Base-by-base conservation (phyloP, 2,797 vertebrate genomes). In the Peromyscus melanophrys region DNA sequence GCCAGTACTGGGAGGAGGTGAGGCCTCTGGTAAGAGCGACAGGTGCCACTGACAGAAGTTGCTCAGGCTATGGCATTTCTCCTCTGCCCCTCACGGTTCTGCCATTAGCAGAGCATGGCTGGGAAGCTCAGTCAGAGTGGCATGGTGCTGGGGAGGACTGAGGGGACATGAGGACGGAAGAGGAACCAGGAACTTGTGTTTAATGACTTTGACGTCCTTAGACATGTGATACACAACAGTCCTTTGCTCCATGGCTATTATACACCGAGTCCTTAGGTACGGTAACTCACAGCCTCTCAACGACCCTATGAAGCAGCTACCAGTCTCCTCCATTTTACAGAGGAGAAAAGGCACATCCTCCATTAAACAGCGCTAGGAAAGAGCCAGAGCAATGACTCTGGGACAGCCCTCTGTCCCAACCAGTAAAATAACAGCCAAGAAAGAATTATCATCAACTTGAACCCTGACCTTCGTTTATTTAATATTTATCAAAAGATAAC, bases 121-220 rank as follows among this genome's bases (percentile, higher is more conserved):
- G 14, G n/a, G 40, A 93, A 95, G 88, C n/a, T 82, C 29, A 9
- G 83, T 69, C 52, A 61, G 16, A 37, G 29, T 27, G 85, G 71
- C 19, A 31, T 5, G 0, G 55, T 5, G 67, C 73, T 95, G 86
- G 78, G 83, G 90, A 96, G 71, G 78, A n/a, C 37, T 8, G 85
- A 76, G 84, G 96, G 83, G 84, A 75, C 76, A 3, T 69, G 37
- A 63, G 75, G 49, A 89, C 2, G n/a, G 90, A 73, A 87, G 89
- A 88, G 65, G 80, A 86, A 96, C 75, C 57, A 88, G 65, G 78
- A 43, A 65, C 52, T 49, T 10, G 57, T 61, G 9, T 81, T 91
- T 34, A 65, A 55, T 49, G 78, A 61, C 46, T 37, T 61, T 11
- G 37, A 43, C 13, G 8, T 31, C 61, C 63, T 55, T 89, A 12